Evolutionary conservation across 2,888 invertebrate genomes (phyloP).

Genomic region (Cosmia pyralina): DNA sequence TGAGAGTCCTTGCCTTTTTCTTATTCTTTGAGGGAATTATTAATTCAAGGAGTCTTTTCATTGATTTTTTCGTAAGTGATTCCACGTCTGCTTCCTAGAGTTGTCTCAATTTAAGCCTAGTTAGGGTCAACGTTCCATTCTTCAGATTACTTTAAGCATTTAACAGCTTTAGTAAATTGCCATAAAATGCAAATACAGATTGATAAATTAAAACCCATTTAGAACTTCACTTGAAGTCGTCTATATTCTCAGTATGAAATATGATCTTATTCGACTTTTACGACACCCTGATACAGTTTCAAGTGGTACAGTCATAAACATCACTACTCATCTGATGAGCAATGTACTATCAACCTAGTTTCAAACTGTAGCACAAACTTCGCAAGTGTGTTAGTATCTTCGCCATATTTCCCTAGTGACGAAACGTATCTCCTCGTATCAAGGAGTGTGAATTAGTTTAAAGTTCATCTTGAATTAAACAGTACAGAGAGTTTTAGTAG

Average conservation of each 20-base stretch:
- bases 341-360: conserved; percentile 49
- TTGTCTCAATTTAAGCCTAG: background rate
- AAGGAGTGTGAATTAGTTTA: conserved; percentile 38
- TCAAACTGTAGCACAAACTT: conserved; percentile 32
- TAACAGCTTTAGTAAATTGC: background rate
- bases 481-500: background rate
- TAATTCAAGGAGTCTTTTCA: conserved; percentile 1
- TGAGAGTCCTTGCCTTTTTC: background rate
- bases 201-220: conserved; percentile 17
- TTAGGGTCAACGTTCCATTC: background rate
- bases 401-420: conserved; percentile 49
- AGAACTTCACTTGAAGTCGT: background rate
- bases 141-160: background rate
- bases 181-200: background rate
- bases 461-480: conserved; percentile 30
- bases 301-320: conserved; percentile 18
- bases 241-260: background rate
- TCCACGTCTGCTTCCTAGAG: background rate
- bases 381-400: conserved; percentile 45
- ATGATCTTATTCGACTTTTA: background rate
- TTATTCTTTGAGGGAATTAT: background rate
- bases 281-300: conserved; percentile 7
- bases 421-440: conserved; percentile 25
- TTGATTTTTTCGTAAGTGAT: background rate
- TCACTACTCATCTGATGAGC: conserved; percentile 15